Base-by-base conservation (phyloP, 2,113 vertebrate species). In the Eptesicus fuscus region DNA sequence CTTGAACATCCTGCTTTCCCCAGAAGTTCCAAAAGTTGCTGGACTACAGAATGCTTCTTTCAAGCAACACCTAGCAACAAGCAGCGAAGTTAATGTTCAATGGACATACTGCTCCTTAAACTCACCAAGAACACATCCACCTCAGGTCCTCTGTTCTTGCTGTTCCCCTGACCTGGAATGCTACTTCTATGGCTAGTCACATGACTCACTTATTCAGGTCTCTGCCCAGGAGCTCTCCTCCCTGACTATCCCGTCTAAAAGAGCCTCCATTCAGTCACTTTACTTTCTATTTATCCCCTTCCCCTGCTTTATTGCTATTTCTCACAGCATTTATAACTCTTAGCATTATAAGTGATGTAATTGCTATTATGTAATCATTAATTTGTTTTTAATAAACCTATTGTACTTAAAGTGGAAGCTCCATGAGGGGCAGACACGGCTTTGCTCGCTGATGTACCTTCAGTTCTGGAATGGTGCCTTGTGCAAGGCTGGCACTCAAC, bases 311-410 rank as follows among this genome's bases (percentile, higher is more conserved):
- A 61, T 87, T 90, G 35, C 73, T 49, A 69, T 83, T 83, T 80
- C 67, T 25, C 9, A n/a, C 42, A 90, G 32, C 23, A 51, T 17
- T 82, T 77, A 49, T 30, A 83, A 80, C 22, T 93, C 37, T 90
- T 23, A n/a, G 32, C 35, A 37, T 83, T 86, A 30, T 8, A 77
- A 92, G 42, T 92, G 35, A 71, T 32, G 18, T 86, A 69, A 49
- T 42, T 84, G 53, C 47, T 69, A 37, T 79, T 82, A 90, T 67
- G 10, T 49, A 89, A 69, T 7, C 56, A 70, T 61, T 51, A 12
- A 71, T 12, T 14, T 94, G 63, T 87, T 93, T 93, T 93, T 47
- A 25, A 87, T 83, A 94, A 71, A 51, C 47, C n/a, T 83, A 11
- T 49, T 53, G 23, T 71, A 83, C 42, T 42, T 59, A 47, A 83